Conservation (phyloP, 2,888 invertebrate genomes). For the Omphaloscelis lunosa region DNA sequence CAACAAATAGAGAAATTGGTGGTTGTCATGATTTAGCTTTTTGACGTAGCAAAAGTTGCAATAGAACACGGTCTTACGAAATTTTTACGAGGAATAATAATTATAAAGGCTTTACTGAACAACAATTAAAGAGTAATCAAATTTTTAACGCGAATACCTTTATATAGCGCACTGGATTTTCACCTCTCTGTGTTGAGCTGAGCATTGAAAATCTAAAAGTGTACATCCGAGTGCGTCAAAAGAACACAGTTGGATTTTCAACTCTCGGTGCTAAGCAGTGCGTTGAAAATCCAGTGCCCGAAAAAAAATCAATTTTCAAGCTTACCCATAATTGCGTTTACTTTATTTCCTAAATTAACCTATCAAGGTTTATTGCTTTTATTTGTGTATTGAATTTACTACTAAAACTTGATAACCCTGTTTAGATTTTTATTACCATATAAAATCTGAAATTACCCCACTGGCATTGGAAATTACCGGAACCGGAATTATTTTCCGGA, state of each 20-base stretch:
- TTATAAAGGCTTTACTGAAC: neutral
- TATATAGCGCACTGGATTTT: neutral
- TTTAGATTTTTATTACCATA: conserved; percentile 37
- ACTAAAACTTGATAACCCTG: conserved; percentile 5
- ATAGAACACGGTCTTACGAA: neutral
- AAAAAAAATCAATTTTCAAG: conserved; percentile 1
- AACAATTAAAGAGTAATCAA: neutral
- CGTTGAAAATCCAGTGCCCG: neutral
- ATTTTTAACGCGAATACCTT: neutral
- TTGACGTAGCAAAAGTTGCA: neutral
- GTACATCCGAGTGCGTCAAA: neutral
- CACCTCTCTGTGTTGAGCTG: neutral
- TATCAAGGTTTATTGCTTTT: conserved; percentile 37
- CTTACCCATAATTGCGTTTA: neutral
- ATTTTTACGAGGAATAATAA: neutral
- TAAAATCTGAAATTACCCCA: conserved; percentile 34
- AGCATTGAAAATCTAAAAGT: neutral
- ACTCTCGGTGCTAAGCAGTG: neutral
- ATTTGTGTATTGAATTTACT: conserved; percentile 13
- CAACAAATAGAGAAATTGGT: neutral
- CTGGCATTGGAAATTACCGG: conserved; percentile 34
- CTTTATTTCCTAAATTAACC: conserved; percentile 34
- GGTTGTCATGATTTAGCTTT: neutral
- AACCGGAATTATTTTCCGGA: conserved; percentile 7
- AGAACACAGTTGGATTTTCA: neutral